A percentile compares a stretch with the other conserved stretches of the same genome.
Conservation (phyloP, 2,888 invertebrate species). For the Eupithecia exiguata region DNA sequence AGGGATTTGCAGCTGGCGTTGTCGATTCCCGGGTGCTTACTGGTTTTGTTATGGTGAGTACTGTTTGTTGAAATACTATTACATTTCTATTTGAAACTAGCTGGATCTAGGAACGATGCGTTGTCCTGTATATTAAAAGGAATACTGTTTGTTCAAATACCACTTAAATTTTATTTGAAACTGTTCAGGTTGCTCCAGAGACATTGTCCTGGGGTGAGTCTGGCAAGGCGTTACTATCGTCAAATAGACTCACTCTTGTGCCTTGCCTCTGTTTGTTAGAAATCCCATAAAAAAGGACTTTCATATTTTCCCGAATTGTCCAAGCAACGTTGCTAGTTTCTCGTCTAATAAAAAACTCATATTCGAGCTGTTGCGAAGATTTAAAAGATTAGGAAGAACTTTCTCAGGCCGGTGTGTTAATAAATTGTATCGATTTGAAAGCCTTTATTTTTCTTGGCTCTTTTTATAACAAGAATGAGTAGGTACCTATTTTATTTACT, state of each 20-base stretch:
- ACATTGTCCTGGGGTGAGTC: no score
- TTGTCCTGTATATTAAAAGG: no score
- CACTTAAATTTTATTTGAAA: background rate
- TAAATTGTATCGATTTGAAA: background rate
- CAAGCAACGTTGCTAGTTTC: background rate
- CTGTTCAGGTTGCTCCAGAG: background rate
- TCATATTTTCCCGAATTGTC: background rate
- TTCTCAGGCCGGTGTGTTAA: background rate
- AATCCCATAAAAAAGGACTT: background rate
- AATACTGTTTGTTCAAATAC: background rate
- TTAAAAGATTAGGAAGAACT: background rate
- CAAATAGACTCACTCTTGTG: no score
- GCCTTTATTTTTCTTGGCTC: background rate
- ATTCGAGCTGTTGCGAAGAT: background rate
- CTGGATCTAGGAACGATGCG: background rate
- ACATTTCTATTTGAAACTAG: background rate
- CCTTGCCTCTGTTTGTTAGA: background rate
- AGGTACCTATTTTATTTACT: no score
- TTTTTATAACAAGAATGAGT: background rate
- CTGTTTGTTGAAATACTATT: background rate
- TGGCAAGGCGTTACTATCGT: no score
- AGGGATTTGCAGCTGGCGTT: slow-evolving; percentile 88
- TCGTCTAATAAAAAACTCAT: background rate
- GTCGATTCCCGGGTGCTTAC: slow-evolving; percentile 88
- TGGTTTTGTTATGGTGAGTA: slow-evolving; percentile 87